Evolutionary conservation across 2,888 invertebrate genomes (phyloP), one percentile per base, ranked within the genome.

Genomic region (Ormyrus pomaceus): DNA sequence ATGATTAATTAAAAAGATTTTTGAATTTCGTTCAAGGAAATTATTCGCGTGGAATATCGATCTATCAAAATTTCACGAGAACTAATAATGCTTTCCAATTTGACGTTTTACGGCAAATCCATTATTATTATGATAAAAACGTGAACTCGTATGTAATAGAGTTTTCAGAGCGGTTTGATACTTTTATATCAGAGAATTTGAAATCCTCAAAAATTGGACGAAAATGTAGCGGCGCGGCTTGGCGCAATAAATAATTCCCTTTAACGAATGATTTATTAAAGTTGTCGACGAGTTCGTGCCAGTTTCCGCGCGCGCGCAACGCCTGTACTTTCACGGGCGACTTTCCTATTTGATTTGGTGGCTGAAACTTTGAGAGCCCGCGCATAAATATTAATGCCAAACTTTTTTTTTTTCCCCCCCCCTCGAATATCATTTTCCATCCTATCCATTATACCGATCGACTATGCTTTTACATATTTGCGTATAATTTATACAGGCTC

Each of bases 231-330:
- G 69, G 46, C n/a, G 7, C 13, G 7, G 11, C 9, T 48, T 48
- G 19, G 48, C 46, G 69, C 51, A 72, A 72, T 73, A 73, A 73
- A 73, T 62, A 73, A 62, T 73, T 64, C 62, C 64, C 55, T 50
- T 61, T 55, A 53, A 55, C 55, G 72, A 64, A 73, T 73, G 62
- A 64, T 73, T 64, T 64, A 73, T 64, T 45, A 73, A 73, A 64
- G 72, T 45, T 11, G 61, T 13, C 59, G 10, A 50, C 45, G 62
- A 73, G 62, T 73, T 73, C 62, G 72, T 48, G 72, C 62, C 72
- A 73, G 72, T 73, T 73, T 64, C 46, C 50, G 72, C 34, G 34
- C 71, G 13, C 19, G 19, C 19, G 11, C 59, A 50, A 11, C 6
- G 10, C 13, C 46, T 34, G 51, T 50, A 11, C 11, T 10, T 7